Base-by-base conservation (phyloP, 2,888 invertebrate species). In the Amblyjoppa fuscipennis region DNA sequence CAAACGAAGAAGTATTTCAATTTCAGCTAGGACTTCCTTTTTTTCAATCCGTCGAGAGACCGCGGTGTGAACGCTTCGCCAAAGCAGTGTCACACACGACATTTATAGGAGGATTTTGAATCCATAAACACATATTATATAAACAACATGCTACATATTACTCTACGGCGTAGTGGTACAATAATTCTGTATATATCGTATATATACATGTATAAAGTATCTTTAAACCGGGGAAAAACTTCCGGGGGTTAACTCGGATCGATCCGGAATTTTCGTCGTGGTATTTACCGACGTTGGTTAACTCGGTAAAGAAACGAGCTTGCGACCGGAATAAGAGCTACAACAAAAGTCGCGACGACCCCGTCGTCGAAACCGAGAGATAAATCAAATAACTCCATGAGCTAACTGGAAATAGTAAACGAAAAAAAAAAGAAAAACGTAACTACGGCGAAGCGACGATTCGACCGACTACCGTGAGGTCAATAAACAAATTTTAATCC, bases 141-240 rank as follows among this genome's bases (percentile, higher is more conserved):
- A 92, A 94, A 93, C 93, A 94, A 94, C 93, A 94, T 93, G 93
- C 93, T 94, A 94, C 93, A 94, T 93, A 93, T 93, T 93, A 93
- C 90, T 91, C 93, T 94, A 94, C 90, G 89, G 89, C 90, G 90
- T 92, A 91, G 68, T 84, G 74, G 90, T 93, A 93, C 89, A 91
- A 92, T 93, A 91, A 84, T 84, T 83, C 69, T 80, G 83, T 74
- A 78, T 85, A 85, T 87, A 83, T 83, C 83, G 86, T 83, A 81
- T 83, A 87, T 87, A 78, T 79, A 85, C 83, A 87, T 85, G 81
- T 81, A 85, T 83, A 83, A 85, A 82, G 75, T 83, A 77, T 76
- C 59, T 68, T 83, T 81, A 45, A 81, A 74, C 74, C 56, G 11
- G 56, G 61, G 64, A 69, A 83, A 83, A 51, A 53, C 56, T 31